Evolutionary conservation across 1,140 invertebrate genomes (phyloP).

Genomic region (Ceratina australensis): DNA sequence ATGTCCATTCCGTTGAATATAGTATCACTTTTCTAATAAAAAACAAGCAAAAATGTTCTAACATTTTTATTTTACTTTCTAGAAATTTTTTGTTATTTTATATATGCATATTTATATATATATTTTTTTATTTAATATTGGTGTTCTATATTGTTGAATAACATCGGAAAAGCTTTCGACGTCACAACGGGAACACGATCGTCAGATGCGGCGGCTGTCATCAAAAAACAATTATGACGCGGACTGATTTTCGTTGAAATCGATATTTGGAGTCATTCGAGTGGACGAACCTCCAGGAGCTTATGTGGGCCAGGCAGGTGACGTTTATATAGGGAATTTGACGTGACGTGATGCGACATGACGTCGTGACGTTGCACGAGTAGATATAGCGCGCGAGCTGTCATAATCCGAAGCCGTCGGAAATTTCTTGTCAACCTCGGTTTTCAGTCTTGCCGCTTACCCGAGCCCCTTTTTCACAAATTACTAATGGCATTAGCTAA

Average conservation of each 20-base stretch:
- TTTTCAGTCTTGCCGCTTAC: background rate
- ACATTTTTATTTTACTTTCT: too few species aligned
- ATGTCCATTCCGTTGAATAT: too few species aligned
- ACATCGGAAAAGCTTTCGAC: too few species aligned
- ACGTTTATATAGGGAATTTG: constrained; percentile 41
- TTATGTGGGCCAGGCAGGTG: constrained; percentile 3
- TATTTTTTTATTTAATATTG: too few species aligned
- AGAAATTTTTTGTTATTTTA: too few species aligned
- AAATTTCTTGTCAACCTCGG: background rate
- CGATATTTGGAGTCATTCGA: background rate
- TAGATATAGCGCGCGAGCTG: background rate
- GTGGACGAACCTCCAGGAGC: background rate
- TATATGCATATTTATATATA: too few species aligned
- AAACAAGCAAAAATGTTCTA: too few species aligned
- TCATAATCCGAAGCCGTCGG: background rate
- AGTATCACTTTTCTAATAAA: too few species aligned
- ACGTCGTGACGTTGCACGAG: constrained; percentile 9
- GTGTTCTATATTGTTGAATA: too few species aligned
- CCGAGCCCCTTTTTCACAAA: constrained; percentile 5
- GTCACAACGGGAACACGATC: too few species aligned
- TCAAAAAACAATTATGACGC: background rate
- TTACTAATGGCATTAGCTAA: constrained; percentile 55
- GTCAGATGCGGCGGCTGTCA: background rate
- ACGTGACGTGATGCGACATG: constrained; percentile 44
- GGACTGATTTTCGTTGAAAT: background rate